A percentile compares a stretch with the other conserved stretches of the same genome.
These are phyloP conservation scores for Chrysopa pallens DNA, from an alignment of 1,140 invertebrate genomes.

Conservation along the genomic window DNA sequence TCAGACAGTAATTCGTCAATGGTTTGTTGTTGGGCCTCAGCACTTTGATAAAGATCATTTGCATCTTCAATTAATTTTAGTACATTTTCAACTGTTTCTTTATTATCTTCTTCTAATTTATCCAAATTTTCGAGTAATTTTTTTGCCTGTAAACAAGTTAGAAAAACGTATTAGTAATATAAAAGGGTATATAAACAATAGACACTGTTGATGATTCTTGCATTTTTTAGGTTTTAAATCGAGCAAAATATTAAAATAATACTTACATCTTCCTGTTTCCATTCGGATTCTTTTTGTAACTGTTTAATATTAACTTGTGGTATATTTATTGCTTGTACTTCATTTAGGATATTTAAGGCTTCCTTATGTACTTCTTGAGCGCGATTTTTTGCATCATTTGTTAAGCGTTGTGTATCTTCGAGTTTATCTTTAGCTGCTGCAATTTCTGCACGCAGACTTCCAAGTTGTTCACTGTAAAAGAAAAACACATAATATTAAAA, in stretches of 20 bases:
- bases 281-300: slow-evolving; percentile 44
- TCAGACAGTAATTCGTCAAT: slow-evolving; percentile 47
- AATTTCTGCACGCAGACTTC: slow-evolving; percentile 33
- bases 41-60: slow-evolving; percentile 26
- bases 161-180: too few relatives aligned
- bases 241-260: neutral
- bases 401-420: slow-evolving; percentile 43
- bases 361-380: slow-evolving; percentile 60
- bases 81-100: slow-evolving; percentile 37
- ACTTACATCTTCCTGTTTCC: slow-evolving; percentile 37
- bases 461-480: slow-evolving; percentile 39
- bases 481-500: too few relatives aligned
- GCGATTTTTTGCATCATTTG: slow-evolving; percentile 48
- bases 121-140: slow-evolving; percentile 21
- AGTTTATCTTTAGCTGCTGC: slow-evolving; percentile 42
- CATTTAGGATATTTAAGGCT: slow-evolving; percentile 54
- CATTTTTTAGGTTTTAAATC: too few relatives aligned
- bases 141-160: slow-evolving; percentile 2
- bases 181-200: too few relatives aligned
- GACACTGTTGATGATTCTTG: too few relatives aligned
- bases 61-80: slow-evolving; percentile 31
- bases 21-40: slow-evolving; percentile 34
- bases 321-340: slow-evolving; percentile 54
- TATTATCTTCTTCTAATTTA: slow-evolving; percentile 22
- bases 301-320: slow-evolving; percentile 52